Base-by-base conservation (phyloP, 2,113 vertebrate genomes). In the Jacana jacana region DNA sequence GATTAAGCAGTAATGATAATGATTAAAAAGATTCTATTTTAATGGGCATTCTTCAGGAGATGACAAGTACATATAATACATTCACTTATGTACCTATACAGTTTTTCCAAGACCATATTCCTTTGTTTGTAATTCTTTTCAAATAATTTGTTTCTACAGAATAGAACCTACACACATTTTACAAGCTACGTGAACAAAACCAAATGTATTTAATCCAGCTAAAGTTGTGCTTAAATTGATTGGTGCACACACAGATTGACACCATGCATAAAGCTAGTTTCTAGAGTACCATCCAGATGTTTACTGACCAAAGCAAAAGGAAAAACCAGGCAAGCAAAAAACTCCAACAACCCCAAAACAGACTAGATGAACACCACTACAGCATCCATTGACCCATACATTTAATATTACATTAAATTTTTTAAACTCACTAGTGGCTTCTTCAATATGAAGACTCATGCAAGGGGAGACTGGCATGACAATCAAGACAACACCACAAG, bases 401-500 rank as follows among this genome's bases (percentile, higher is more conserved):
- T 57, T 57, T 71, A 95, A 49, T 61, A 95, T 66, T 92, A 88
- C 54, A 44, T 39, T 79, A 10, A 81, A 95, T 97, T 95, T 89
- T 93, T 35, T 96, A 77, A 52, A 85, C 64, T 81, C 79, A 95
- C 71, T 92, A 95, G 78, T 94, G 77, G 78, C 64, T 96, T 81
- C 86, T 95, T 92, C 87, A 94, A 96, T 61, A 93, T 54, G 54
- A 73, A 92, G 69, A 87, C 39, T 58, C 30, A 70, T 27, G 61
- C 63, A 52, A 57, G 55, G 37, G 55, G 16, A 20, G 68, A 95
- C n/a, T n/a, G n/a, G n/a, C n/a, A n/a, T n/a, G n/a, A n/a, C n/a
- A n/a, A n/a, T n/a, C n/a, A n/a, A n/a, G 3, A 46, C 13, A 52
- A 39, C 15, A 46, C 68, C 49, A 86, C 86, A 96, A 94, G 94